These are phyloP conservation scores for Syrrhaptes paradoxus DNA, from an alignment of 2,113 vertebrate species.

Conservation along the genomic window DNA sequence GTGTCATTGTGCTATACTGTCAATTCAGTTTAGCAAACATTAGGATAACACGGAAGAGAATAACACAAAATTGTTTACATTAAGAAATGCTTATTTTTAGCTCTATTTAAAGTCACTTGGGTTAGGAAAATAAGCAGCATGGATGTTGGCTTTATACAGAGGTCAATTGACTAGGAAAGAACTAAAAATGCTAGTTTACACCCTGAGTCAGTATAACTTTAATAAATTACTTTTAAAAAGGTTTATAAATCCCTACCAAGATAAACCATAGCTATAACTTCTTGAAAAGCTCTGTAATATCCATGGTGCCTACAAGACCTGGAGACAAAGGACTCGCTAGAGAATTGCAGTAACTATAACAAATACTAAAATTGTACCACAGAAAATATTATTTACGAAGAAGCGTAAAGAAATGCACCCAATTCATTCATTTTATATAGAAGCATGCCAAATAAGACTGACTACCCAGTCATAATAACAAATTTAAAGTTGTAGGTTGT, in stretches of 20 bases:
- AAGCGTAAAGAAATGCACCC: neutral
- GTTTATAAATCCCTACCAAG: neutral
- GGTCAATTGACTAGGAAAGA: neutral
- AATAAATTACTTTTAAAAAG: neutral
- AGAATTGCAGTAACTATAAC: neutral
- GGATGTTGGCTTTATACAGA: neutral
- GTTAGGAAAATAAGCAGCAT: neutral
- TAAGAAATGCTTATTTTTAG: neutral
- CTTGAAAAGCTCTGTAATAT: neutral
- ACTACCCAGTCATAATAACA: neutral
- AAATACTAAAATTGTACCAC: neutral
- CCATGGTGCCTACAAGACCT: neutral
- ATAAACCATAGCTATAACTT: neutral
- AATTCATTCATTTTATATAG: neutral
- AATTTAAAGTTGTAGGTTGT: neutral
- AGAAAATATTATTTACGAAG: neutral
- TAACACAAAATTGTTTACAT: neutral
- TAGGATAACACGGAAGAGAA: neutral
- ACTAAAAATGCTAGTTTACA: neutral
- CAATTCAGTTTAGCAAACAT: neutral
- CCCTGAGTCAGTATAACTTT: neutral
- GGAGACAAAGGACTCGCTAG: neutral
- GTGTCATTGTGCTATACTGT: neutral
- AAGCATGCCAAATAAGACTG: neutral
- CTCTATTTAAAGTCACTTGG: neutral